Base-by-base conservation (phyloP, 2,113 vertebrate species). In the Ranitomeya variabilis region DNA sequence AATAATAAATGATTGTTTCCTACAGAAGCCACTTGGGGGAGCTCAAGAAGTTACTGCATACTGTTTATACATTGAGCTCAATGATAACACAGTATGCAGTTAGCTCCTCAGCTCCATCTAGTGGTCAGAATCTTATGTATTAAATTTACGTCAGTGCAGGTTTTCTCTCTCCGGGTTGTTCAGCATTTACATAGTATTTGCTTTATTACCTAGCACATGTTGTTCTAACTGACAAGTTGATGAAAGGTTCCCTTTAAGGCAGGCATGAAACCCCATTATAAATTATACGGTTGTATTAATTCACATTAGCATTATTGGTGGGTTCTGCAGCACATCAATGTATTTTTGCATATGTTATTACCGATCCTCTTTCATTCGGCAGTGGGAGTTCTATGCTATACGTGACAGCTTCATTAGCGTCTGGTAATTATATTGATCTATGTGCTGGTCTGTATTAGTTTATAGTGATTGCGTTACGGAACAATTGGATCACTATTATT, bases 391-490 rank as follows among this genome's bases (percentile, higher is more conserved):
- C 57, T 21, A n/a, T 82, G 31, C 31, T 83, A n/a, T 51, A 82
- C n/a, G 18, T 7, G 60, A 51, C 60, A 64, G 60, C 31, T 66
- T 14, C 19, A 83, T 83, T 66, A 66, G 60, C 59, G 21, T 64
- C 59, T 83, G 60, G 31, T 19, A 18, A 64, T 66, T 83, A 66
- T 66, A 64, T 83, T 51, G 80, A 83, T 64, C 19, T 21, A 83
- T 66, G 60, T 51, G 31, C 59, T 83, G 18, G 31, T 60, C 37
- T n/a, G 9, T 79, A 79, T 79, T 79, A 79, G 77, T 79, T 14
- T 51, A 66, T 21, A 5, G 31, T 83, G 26, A 66, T 51, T 83
- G 37, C 37, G 51, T 83, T 83, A 83, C 31, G 51, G 59, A 83
- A 51, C 52, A 83, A 83, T 83, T 51, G 80, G 37, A 60, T 83